These are phyloP conservation scores for Neocrepidodera transversa DNA, from an alignment of 2,888 invertebrate genomes.

Conservation along the genomic window DNA sequence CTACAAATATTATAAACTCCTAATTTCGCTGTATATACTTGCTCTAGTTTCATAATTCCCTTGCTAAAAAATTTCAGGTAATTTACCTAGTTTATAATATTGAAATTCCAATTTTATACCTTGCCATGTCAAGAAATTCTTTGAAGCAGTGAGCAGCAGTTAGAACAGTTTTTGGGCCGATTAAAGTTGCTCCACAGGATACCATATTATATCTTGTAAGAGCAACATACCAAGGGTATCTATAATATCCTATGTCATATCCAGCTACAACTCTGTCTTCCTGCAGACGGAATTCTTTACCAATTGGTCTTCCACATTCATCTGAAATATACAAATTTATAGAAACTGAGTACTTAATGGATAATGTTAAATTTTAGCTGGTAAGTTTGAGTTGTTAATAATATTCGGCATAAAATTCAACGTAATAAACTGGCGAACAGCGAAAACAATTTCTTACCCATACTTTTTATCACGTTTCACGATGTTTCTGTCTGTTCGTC, in stretches of 20 bases:
- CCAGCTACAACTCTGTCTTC: conserved; percentile 55
- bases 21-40: conserved; percentile 51
- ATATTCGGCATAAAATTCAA: too few species aligned
- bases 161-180: conserved; percentile 52
- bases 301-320: conserved; percentile 45
- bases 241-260: conserved; percentile 56
- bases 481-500: too few species aligned
- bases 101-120: too few species aligned
- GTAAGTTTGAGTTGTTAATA: too few species aligned
- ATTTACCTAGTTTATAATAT: conserved; percentile 1
- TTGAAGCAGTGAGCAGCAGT: conserved; percentile 59
- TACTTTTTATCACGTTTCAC: too few species aligned
- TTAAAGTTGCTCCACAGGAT: conserved; percentile 55
- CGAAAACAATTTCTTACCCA: too few species aligned
- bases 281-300: conserved; percentile 39
- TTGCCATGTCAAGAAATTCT: conserved; percentile 42
- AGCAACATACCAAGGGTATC: conserved; percentile 58
- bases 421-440: too few species aligned
- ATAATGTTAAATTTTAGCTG: not conserved
- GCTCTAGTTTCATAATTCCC: conserved; percentile 47
- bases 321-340: too few species aligned
- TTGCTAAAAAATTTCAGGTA: conserved; percentile 15
- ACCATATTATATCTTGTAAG: conserved; percentile 47
- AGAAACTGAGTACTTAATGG: too few species aligned
- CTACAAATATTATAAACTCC: conserved; percentile 56